Evolutionary conservation across 2,888 invertebrate genomes (phyloP), one percentile per base, ranked within the genome.

Genomic region (Notodonta ziczac): DNA sequence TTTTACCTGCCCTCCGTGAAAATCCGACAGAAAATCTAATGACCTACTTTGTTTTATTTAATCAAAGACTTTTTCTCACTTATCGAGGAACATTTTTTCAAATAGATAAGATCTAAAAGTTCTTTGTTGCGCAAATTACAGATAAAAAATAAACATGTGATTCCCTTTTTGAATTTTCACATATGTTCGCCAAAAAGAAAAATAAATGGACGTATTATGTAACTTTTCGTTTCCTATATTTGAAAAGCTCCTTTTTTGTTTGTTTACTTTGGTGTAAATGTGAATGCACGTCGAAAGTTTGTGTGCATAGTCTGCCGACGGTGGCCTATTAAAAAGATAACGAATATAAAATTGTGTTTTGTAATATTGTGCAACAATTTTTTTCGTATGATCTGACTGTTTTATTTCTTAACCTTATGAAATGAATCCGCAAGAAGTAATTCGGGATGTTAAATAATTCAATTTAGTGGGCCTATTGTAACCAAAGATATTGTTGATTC

Each of bases 211-310:
- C 51, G 63, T 58, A 60, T 16, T 59, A 51, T 52, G 42, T 9
- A 46, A 67, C 51, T 66, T 67, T 65, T 59, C 56, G 50, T 63
- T 73, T 67, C 61, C 62, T 61, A 60, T 66, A 58, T 70, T 73
- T 67, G 65, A 77, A 73, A 68, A 67, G 62, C 65, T 73, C 58
- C 63, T 62, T 64, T 63, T 68, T 55, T 62, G 65, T 66, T 61
- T 70, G 60, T 69, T 75, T 61, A 56, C 44, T 56, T 57, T 60
- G 12, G 40, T 24, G 24, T 42, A 6, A 42, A 44, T 32, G 54
- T 52, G 35, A 46, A 57, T 9, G 56, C 51, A 56, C 44, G 52
- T 58, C 55, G 72, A 65, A 63, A 63, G 60, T 50, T 63, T 60
- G 66, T 63, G 59, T 59, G 56, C 60, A 46, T 55, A 35, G 7